Conservation (phyloP, 2,888 invertebrate species). For the Mongoloraphidia duomilia region DNA sequence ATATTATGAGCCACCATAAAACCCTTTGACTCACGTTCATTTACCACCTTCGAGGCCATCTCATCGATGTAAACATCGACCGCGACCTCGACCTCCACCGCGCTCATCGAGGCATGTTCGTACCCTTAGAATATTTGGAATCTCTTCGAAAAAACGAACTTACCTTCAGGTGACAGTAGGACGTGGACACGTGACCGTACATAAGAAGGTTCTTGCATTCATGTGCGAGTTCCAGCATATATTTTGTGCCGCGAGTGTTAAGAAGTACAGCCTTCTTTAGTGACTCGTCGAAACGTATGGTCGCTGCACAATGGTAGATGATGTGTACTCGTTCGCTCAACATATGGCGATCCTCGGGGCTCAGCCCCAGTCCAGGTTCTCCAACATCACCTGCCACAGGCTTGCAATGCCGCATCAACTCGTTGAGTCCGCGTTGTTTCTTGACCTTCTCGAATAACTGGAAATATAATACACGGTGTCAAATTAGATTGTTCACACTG, state of each 20-base stretch:
- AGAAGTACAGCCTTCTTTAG: slow-evolving; percentile 78
- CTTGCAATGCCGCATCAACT: slow-evolving; percentile 48
- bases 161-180: slow-evolving; percentile 74
- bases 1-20: no score
- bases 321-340: slow-evolving; percentile 57
- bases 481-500: no score
- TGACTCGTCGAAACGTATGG: slow-evolving; percentile 77
- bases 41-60: no score
- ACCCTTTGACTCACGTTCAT: no score
- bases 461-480: slow-evolving; percentile 15
- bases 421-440: slow-evolving; percentile 40
- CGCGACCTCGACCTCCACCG: no score
- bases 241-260: slow-evolving; percentile 83
- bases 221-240: slow-evolving; percentile 70
- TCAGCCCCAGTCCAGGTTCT: slow-evolving; percentile 52
- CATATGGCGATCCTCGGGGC: slow-evolving; percentile 44
- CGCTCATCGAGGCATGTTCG: no score
- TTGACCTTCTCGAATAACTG: slow-evolving; percentile 68
- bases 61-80: no score
- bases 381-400: slow-evolving; percentile 62
- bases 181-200: slow-evolving; percentile 72
- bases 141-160: neutral
- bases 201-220: slow-evolving; percentile 59
- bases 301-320: slow-evolving; percentile 74
- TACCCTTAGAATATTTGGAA: no score